Conservation (phyloP, 1,140 invertebrate genomes). For the Pseudomyrmex pallidus region DNA sequence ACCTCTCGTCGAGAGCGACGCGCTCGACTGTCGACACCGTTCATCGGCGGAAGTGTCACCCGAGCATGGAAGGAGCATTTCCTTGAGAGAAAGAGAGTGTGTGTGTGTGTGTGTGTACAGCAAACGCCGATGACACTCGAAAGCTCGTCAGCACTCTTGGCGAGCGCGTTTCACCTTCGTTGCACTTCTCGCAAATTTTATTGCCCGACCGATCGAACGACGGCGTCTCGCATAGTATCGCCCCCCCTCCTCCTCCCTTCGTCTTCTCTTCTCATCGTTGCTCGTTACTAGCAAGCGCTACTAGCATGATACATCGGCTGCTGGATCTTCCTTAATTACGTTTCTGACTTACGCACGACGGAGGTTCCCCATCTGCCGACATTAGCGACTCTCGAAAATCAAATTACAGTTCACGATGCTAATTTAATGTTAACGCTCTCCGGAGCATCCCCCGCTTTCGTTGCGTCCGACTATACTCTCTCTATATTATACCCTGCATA, state of each 20-base stretch:
- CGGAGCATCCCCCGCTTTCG: slow-evolving; percentile 27
- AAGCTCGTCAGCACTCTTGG: background rate
- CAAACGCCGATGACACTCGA: slow-evolving; percentile 15
- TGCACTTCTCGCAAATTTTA: slow-evolving; percentile 57
- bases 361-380: slow-evolving; percentile 40
- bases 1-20: slow-evolving; percentile 22
- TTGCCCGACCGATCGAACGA: slow-evolving; percentile 43
- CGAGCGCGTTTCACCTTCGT: slow-evolving; percentile 7
- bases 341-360: slow-evolving; percentile 53
- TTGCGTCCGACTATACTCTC: slow-evolving; percentile 27
- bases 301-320: background rate
- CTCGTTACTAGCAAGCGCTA: background rate
- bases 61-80: slow-evolving; percentile 32
- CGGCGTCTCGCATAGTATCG: slow-evolving; percentile 15
- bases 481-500: background rate
- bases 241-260: background rate
- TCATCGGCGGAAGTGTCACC: slow-evolving; percentile 34
- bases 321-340: slow-evolving; percentile 43
- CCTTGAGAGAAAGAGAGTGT: background rate
- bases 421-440: slow-evolving; percentile 57
- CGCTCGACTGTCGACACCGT: slow-evolving; percentile 63
- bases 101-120: background rate
- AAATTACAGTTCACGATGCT: slow-evolving; percentile 58
- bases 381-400: slow-evolving; percentile 55
- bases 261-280: slow-evolving; percentile 1